Percentiles rank a stretch among this genome's conserved stretches.
phyloP scores from a whole-genome alignment of 2,113 vertebrate genomes.

The Coptodon rendalli region DNA sequence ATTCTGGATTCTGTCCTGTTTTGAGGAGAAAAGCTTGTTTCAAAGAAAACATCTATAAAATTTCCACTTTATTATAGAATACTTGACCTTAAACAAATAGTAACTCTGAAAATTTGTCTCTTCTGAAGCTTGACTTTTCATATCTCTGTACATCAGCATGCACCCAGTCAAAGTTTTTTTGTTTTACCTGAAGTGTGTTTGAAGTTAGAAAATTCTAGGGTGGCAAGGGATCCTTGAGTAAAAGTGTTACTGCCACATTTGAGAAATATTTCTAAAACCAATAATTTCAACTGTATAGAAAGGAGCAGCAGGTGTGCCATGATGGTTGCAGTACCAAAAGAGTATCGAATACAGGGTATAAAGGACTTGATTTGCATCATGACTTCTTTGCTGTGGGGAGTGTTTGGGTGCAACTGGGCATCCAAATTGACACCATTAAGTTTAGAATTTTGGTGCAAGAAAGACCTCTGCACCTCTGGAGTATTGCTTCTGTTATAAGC shows the following conservation, averaged over 20 bases:
- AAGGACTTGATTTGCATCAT: neutral
- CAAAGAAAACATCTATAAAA: neutral
- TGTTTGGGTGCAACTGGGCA: neutral
- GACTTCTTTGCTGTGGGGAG: neutral
- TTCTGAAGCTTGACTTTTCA: neutral
- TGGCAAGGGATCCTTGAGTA: neutral
- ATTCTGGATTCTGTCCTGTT: neutral
- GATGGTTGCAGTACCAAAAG: neutral
- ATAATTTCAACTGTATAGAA: neutral
- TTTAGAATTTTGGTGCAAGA: neutral
- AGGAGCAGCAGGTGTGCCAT: neutral
- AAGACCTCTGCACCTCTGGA: neutral
- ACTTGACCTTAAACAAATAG: neutral
- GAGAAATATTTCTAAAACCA: neutral
- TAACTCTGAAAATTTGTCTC: neutral
- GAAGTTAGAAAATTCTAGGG: neutral
- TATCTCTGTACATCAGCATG: neutral
- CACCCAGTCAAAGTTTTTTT: neutral
- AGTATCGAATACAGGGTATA: neutral
- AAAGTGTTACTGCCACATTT: too few relatives aligned
- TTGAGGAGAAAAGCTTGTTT: neutral
- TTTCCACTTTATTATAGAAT: too few relatives aligned
- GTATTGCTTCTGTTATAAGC: neutral
- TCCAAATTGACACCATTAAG: neutral
- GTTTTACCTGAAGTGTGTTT: constrained; percentile 42